Percentiles rank a stretch among this genome's conserved stretches.
Conservation (phyloP, 1,140 invertebrate genomes). For the Drosophila eugracilis region DNA sequence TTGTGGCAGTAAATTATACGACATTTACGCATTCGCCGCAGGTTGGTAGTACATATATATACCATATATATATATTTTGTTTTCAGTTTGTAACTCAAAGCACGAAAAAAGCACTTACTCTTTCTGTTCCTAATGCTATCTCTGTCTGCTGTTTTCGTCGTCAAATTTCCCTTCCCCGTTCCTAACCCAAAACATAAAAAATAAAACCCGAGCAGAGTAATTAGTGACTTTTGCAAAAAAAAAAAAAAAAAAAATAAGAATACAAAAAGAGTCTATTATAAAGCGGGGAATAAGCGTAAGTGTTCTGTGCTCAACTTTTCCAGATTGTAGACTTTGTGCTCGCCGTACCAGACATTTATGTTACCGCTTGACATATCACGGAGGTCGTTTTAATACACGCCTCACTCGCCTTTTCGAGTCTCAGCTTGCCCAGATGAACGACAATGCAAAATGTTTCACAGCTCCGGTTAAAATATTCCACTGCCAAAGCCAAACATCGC, state of each 20-base stretch:
- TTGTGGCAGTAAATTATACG: slow-evolving; percentile 46
- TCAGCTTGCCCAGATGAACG: slow-evolving; percentile 7
- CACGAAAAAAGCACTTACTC: slow-evolving; percentile 58
- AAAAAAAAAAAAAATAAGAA: slow-evolving; percentile 26
- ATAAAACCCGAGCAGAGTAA: slow-evolving; percentile 62
- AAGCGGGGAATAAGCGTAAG: slow-evolving; percentile 33
- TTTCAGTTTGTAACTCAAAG: slow-evolving; percentile 28
- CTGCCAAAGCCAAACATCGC: slow-evolving; percentile 25
- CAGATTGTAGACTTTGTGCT: slow-evolving; percentile 32
- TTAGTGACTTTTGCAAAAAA: slow-evolving; percentile 58
- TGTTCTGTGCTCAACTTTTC: slow-evolving; percentile 37
- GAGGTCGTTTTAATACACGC: slow-evolving; percentile 52
- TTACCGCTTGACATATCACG: slow-evolving; percentile 35
- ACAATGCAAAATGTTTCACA: slow-evolving; percentile 47
- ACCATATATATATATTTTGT: slow-evolving; percentile 13
- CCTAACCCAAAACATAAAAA: not conserved
- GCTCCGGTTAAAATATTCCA: slow-evolving; percentile 51
- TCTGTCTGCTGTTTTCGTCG: slow-evolving; percentile 17
- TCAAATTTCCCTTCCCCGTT: slow-evolving; percentile 1
- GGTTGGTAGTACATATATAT: slow-evolving; percentile 1
- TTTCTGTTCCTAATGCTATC: not conserved
- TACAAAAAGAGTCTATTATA: slow-evolving; percentile 50
- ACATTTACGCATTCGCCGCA: slow-evolving; percentile 53
- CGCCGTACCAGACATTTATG: slow-evolving; percentile 37
- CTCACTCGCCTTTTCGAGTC: slow-evolving; percentile 2